Conservation (phyloP, 2,797 vertebrate species). For the Pachyuromys duprasi region DNA sequence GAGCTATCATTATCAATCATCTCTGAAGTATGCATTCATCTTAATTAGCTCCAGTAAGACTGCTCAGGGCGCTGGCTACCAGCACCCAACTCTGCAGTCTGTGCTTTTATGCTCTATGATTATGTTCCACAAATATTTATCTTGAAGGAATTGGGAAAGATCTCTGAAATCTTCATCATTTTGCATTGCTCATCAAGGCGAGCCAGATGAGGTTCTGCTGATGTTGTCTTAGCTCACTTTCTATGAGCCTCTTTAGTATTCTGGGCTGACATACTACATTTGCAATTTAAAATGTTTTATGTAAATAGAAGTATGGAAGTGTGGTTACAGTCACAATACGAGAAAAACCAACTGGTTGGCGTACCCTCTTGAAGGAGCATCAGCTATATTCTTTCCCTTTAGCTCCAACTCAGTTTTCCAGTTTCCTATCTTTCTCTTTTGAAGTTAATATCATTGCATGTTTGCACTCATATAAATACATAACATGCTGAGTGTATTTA, state of each 20-base stretch:
- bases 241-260: neutral
- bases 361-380: neutral
- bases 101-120: neutral
- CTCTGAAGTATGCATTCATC: neutral
- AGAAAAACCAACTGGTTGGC: neutral
- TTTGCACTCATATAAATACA: neutral
- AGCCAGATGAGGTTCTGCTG: neutral
- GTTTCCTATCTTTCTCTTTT: neutral
- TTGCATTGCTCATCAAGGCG: neutral
- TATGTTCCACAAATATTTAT: neutral
- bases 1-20: conserved; percentile 7
- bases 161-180: conserved; percentile 8
- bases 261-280: neutral
- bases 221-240: neutral
- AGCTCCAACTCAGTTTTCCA: neutral
- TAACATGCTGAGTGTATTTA: neutral
- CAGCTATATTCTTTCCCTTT: neutral
- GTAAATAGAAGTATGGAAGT: neutral
- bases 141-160: conserved; percentile 2
- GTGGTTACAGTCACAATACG: neutral
- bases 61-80: neutral
- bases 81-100: neutral
- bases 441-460: neutral
- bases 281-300: conserved; percentile 20
- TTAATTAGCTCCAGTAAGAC: neutral